Conservation (phyloP, 2,888 invertebrate genomes). For the Pachliopta kotzebuea region DNA sequence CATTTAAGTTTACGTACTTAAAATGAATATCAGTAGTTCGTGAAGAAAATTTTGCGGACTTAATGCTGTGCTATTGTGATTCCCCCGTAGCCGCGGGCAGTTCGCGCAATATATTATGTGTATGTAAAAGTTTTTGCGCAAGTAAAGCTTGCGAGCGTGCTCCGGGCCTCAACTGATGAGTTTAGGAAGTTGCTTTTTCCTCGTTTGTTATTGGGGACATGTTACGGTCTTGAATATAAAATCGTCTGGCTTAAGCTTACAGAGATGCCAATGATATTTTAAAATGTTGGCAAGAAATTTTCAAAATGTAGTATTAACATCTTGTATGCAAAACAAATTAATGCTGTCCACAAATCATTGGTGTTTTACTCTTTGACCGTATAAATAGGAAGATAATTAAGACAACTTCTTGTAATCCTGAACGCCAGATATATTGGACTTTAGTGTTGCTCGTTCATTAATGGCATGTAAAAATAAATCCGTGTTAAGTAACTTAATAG, state of each 20-base stretch:
- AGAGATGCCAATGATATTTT: conserved; percentile 1
- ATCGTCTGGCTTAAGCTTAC: conserved; percentile 3
- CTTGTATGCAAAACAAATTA: not conserved
- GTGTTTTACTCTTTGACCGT: too few relatives aligned
- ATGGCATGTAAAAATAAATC: too few relatives aligned
- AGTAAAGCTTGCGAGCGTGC: conserved; percentile 60
- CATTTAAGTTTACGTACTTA: not conserved
- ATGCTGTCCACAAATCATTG: too few relatives aligned
- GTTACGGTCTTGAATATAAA: conserved; percentile 25
- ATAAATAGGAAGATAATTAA: too few relatives aligned
- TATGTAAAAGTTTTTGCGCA: conserved; percentile 60
- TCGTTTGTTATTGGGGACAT: conserved; percentile 50
- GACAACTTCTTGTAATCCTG: too few relatives aligned
- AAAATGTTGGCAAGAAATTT: not conserved
- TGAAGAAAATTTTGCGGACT: conserved; percentile 23
- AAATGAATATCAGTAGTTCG: not conserved
- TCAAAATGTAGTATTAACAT: not conserved
- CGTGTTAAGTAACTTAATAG: too few relatives aligned
- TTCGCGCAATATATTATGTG: conserved; percentile 46
- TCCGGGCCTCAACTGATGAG: conserved; percentile 64
- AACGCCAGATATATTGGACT: too few relatives aligned
- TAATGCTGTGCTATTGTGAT: conserved; percentile 45
- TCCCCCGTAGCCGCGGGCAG: conserved; percentile 42
- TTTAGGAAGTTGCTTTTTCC: conserved; percentile 65
- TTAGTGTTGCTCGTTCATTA: too few relatives aligned